Base-by-base conservation (phyloP, 2,113 vertebrate species). In the Mormoops blainvillei region DNA sequence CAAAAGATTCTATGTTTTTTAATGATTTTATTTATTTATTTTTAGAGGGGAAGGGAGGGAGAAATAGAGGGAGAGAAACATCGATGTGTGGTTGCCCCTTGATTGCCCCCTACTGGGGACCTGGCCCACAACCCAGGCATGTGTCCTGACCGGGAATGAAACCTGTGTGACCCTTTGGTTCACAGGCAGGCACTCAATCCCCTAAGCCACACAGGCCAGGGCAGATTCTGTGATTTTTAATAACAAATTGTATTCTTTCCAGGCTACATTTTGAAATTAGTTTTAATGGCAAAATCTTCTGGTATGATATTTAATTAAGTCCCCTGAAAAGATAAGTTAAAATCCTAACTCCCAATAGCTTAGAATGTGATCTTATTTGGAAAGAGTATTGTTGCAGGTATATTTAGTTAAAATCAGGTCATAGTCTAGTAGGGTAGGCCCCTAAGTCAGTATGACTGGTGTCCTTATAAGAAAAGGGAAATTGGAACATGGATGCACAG, bases 391-490 rank as follows among this genome's bases (percentile, higher is more conserved):
- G 36, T 24, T n/a, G 20, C 1, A 41, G 28, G 26, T 7, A 4
- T 18, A 48, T 22, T 80, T 93, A 78, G 6, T 83, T 91, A 77
- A 76, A 38, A 58, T 78, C 11, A 67, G 15, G 18, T 82, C 24
- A 36, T 68, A 54, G 0, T 65, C n/a, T 2, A 50, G 18, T 45
- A 36, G 0, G 0, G 13, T 43, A 13, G 26, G 3, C 4, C 20
- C 26, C 63, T 92, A 33, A 31, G 16, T 14, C 7, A 63, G 10
- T 80, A 45, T 68, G 20, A n/a, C 20, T 26, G 0, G 5, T 65
- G 33, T 70, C 41, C 16, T 43, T 54, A 31, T 26, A 74, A 20
- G 4, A 71, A 61, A 16, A 68, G 15, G 45, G 2, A 89, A 82
- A 52, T 70, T 18, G 41, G 18, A 18, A 31, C 15, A 80, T 38